phyloP scores from a whole-genome alignment of 2,888 invertebrate genomes.

The Synanthedon formicaeformis region DNA sequence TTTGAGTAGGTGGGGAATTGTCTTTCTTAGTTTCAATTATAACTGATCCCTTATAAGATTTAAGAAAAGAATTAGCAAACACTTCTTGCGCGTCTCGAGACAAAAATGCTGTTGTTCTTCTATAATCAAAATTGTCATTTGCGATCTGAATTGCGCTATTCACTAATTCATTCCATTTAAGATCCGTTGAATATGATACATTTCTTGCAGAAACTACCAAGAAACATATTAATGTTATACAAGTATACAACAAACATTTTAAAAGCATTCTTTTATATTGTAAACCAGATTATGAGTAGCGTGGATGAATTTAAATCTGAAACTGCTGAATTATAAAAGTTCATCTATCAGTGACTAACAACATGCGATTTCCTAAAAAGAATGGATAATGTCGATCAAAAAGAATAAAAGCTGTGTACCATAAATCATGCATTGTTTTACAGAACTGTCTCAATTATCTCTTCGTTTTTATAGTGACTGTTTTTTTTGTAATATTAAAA shows the following conservation, averaged over 20 bases:
- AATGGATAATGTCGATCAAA: too few species aligned
- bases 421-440: background rate
- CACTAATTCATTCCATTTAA: background rate
- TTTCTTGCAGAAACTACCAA: too few species aligned
- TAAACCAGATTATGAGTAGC: too few species aligned
- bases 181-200: too few species aligned
- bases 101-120: conserved; percentile 26
- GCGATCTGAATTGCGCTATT: conserved; percentile 21
- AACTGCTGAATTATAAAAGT: too few species aligned
- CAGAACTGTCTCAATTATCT: too few species aligned
- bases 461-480: too few species aligned
- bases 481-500: too few species aligned
- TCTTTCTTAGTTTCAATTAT: conserved; percentile 28
- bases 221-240: too few species aligned
- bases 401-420: background rate
- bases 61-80: conserved; percentile 26
- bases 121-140: conserved; percentile 32
- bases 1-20: conserved; percentile 26
- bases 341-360: too few species aligned
- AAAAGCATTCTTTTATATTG: background rate
- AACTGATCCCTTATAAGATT: conserved; percentile 31
- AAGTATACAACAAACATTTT: background rate
- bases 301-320: too few species aligned
- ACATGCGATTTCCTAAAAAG: too few species aligned
- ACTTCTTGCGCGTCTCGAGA: conserved; percentile 28